These are phyloP conservation scores for Drosophila meridiana DNA, from an alignment of 2,888 invertebrate genomes.

Conservation along the genomic window DNA sequence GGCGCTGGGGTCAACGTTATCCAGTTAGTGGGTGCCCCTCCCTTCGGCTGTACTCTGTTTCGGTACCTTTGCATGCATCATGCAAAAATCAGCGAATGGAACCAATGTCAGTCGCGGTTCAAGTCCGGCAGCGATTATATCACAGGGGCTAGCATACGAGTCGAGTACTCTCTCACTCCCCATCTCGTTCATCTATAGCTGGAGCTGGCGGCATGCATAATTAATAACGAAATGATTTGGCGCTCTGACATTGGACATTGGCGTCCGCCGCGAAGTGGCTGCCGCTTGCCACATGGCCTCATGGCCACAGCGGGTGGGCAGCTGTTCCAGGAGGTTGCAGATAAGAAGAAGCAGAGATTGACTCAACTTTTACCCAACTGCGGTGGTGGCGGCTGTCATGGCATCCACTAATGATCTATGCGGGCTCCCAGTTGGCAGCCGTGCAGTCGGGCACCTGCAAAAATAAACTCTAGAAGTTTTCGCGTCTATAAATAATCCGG, in stretches of 20 bases:
- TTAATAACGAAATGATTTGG: conserved; percentile 63
- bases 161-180: neutral
- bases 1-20: conserved; percentile 51
- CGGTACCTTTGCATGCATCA: conserved; percentile 61
- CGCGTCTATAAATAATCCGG: conserved; percentile 63
- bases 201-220: conserved; percentile 56
- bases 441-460: conserved; percentile 59
- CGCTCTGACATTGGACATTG: conserved; percentile 56
- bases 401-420: conserved; percentile 68
- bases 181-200: neutral
- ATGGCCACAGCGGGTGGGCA: conserved; percentile 36
- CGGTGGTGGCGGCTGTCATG: conserved; percentile 55
- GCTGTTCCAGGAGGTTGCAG: conserved; percentile 10
- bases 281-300: conserved; percentile 29
- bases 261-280: conserved; percentile 31
- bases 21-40: conserved; percentile 6
- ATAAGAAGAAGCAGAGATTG: conserved; percentile 32
- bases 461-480: conserved; percentile 58
- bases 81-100: conserved; percentile 70
- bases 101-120: conserved; percentile 72
- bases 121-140: conserved; percentile 67
- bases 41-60: conserved; percentile 8
- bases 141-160: conserved; percentile 41
- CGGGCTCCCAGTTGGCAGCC: conserved; percentile 57
- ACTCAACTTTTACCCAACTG: conserved; percentile 42